These are phyloP conservation scores for Masnerella sp. DNA, from an alignment of 2,888 invertebrate species.

Conservation along the genomic window DNA sequence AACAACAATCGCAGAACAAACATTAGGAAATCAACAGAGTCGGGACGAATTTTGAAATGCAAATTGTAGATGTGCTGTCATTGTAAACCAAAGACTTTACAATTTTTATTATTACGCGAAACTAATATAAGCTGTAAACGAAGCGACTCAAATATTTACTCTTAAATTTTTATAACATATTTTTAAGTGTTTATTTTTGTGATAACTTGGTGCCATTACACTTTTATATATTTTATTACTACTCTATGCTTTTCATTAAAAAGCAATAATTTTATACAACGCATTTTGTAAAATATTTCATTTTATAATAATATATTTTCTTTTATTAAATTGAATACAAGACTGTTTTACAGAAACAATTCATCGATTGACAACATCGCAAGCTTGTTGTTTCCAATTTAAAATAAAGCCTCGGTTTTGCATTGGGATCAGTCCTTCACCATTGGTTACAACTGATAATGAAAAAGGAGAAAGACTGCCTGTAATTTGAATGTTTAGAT, in stretches of 20 bases:
- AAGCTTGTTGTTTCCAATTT: slow-evolving; percentile 83
- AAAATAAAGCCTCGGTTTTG: slow-evolving; percentile 88
- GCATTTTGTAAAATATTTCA: too few relatives aligned
- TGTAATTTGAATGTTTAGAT: slow-evolving; percentile 73
- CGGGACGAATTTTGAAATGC: slow-evolving; percentile 43
- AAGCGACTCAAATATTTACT: too few relatives aligned
- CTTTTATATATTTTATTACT: too few relatives aligned
- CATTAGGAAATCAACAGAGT: not conserved
- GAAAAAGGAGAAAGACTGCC: slow-evolving; percentile 85
- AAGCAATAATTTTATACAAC: too few relatives aligned
- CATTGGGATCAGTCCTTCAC: slow-evolving; percentile 78
- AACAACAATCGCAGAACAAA: slow-evolving; percentile 72
- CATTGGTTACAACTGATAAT: slow-evolving; percentile 84
- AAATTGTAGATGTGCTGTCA: not conserved
- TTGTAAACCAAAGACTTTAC: slow-evolving; percentile 5
- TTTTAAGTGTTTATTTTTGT: too few relatives aligned
- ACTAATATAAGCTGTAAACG: not conserved
- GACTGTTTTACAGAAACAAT: not conserved
- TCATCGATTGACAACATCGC: slow-evolving; percentile 72
- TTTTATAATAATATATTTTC: too few relatives aligned
- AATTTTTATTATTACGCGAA: not conserved
- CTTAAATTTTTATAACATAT: too few relatives aligned
- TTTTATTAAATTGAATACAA: slow-evolving; percentile 1
- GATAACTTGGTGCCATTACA: too few relatives aligned
- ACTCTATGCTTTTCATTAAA: too few relatives aligned